Percentiles rank a stretch among this genome's conserved stretches.
phyloP scores from a whole-genome alignment of 2,888 invertebrate species.

The Drosophila infuscata region DNA sequence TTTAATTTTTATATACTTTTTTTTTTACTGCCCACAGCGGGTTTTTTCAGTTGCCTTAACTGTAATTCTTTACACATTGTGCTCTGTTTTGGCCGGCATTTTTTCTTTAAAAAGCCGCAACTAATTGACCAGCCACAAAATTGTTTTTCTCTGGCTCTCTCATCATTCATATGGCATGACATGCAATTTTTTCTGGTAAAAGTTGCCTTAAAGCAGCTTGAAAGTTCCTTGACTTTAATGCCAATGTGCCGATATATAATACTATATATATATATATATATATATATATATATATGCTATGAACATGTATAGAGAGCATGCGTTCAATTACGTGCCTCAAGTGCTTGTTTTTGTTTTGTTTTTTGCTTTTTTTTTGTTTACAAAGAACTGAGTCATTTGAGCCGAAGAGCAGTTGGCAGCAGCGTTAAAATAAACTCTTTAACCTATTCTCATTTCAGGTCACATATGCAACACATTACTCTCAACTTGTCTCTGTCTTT shows the following conservation, averaged over 20 bases:
- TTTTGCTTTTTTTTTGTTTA: neutral
- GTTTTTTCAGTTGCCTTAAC: conserved; percentile 35
- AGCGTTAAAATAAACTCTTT: conserved; percentile 23
- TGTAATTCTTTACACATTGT: conserved; percentile 58
- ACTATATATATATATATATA: conserved; percentile 11
- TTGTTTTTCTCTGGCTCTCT: conserved; percentile 41
- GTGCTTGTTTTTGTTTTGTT: conserved; percentile 12
- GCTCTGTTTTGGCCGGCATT: conserved; percentile 29
- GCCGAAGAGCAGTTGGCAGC: conserved; percentile 22
- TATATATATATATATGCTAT: conserved; percentile 3
- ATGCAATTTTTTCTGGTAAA: conserved; percentile 63
- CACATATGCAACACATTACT: conserved; percentile 36
- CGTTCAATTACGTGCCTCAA: conserved; percentile 55
- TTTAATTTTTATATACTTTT: neutral
- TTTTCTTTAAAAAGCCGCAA: conserved; percentile 59
- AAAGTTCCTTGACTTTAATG: conserved; percentile 72
- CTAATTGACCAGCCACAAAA: conserved; percentile 62
- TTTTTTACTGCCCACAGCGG: conserved; percentile 32
- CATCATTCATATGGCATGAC: conserved; percentile 70
- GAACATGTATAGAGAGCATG: conserved; percentile 8
- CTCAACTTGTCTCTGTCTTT: conserved; percentile 9
- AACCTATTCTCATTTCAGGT: conserved; percentile 48
- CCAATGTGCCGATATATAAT: conserved; percentile 37
- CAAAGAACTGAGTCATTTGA: conserved; percentile 45
- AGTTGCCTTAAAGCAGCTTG: conserved; percentile 67